Percentiles rank a stretch among this genome's conserved stretches.
phyloP scores from a whole-genome alignment of 2,113 vertebrate species.

The Petaurus breviceps region DNA sequence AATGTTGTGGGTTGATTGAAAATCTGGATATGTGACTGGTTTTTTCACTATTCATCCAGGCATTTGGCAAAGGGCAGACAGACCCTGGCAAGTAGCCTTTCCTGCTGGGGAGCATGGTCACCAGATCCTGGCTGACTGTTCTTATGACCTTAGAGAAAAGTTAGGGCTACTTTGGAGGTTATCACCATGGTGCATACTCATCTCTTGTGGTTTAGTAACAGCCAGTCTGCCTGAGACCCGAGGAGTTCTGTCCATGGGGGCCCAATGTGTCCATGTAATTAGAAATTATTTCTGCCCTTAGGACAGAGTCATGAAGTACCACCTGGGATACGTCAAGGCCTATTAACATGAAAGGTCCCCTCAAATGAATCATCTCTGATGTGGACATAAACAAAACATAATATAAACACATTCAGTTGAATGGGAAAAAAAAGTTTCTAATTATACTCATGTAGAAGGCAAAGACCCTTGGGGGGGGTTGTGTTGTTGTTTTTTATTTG shows the following conservation, averaged over 20 bases:
- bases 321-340: neutral
- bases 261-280: neutral
- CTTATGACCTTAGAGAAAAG: neutral
- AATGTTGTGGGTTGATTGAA: neutral
- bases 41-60: neutral
- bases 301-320: neutral
- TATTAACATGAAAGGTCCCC: neutral
- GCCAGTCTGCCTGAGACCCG: neutral
- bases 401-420: neutral
- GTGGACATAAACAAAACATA: neutral
- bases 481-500: too few species aligned
- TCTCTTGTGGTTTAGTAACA: neutral
- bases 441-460: neutral
- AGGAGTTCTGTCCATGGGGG: neutral
- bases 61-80: neutral
- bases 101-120: neutral
- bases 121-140: neutral
- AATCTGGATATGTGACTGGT: neutral
- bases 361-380: neutral
- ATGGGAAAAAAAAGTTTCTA: neutral
- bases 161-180: neutral
- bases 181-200: neutral
- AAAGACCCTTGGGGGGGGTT: neutral
- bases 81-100: neutral
- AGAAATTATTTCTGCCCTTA: neutral